Evolutionary conservation across 2,113 vertebrate species (phyloP).

Genomic region (Xiphorhynchus elegans): DNA sequence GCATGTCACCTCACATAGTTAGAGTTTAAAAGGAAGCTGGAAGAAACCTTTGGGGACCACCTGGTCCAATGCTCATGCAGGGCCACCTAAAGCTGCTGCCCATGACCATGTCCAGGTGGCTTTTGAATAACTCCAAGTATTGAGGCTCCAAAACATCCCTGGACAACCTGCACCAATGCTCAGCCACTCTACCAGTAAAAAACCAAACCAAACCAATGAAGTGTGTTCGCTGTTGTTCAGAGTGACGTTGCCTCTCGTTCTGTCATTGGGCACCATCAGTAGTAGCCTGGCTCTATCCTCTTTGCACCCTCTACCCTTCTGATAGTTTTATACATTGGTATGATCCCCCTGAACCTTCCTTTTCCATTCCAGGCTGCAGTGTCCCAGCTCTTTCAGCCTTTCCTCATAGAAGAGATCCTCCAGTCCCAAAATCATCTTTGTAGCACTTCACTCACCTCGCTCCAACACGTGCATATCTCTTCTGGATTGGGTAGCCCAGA

Average conservation of each 20-base stretch:
- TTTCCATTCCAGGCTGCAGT: neutral
- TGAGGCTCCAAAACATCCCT: neutral
- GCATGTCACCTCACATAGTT: neutral
- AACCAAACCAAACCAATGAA: neutral
- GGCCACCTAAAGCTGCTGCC: neutral
- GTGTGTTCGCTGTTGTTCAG: neutral
- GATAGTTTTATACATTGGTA: fast-evolving
- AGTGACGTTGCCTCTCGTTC: neutral
- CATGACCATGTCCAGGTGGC: fast-evolving
- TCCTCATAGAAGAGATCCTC: neutral
- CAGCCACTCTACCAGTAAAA: neutral
- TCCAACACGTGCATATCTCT: neutral
- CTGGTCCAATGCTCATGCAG: neutral
- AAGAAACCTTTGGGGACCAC: neutral
- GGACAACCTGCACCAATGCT: neutral
- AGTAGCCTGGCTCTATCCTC: neutral
- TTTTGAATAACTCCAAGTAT: neutral
- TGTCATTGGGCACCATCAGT: neutral
- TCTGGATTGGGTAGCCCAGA: neutral
- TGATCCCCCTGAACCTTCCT: neutral
- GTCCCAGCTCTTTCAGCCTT: neutral
- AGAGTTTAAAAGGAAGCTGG: neutral
- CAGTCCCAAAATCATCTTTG: neutral
- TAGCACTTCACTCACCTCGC: neutral
- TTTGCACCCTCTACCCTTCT: neutral